Evolutionary conservation across 2,888 invertebrate species (phyloP).

Genomic region (Cheilosia vulpina): DNA sequence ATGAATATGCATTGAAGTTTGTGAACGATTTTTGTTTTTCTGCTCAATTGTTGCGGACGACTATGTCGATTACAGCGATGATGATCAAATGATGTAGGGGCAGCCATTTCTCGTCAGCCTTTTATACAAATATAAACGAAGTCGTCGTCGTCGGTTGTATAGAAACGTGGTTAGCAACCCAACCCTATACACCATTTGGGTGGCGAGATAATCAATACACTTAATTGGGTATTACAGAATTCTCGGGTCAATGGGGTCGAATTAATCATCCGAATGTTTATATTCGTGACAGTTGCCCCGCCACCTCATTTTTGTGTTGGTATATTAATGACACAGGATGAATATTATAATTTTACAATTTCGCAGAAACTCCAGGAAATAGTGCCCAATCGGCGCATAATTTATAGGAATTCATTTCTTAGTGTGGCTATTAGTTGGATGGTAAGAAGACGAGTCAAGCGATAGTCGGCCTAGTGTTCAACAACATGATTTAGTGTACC

Average conservation of each 20-base stretch:
- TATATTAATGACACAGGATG: not conserved
- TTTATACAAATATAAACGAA: not conserved
- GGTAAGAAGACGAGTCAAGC: too few species aligned
- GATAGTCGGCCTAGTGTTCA: too few species aligned
- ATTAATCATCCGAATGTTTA: constrained; percentile 58
- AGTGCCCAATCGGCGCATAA: constrained; percentile 25
- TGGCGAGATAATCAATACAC: constrained; percentile 61
- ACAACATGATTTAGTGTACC: too few species aligned
- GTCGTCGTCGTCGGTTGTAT: not conserved
- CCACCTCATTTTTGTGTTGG: not conserved
- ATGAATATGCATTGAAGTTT: constrained; percentile 49
- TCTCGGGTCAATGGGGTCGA: constrained; percentile 36
- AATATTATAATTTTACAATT: constrained; percentile 29
- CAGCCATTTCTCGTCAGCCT: constrained; percentile 12
- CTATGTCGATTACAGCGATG: constrained; percentile 35
- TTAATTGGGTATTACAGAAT: constrained; percentile 54
- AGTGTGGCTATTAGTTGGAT: not conserved
- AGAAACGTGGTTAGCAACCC: not conserved
- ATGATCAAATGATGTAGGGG: constrained; percentile 49
- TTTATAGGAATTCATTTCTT: constrained; percentile 15
- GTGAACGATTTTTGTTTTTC: not conserved
- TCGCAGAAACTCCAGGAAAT: constrained; percentile 5
- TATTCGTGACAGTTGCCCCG: constrained; percentile 27
- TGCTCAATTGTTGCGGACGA: constrained; percentile 21
- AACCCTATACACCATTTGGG: not conserved